A percentile compares a stretch with the other conserved stretches of the same genome.
phyloP scores from a whole-genome alignment of 2,888 invertebrate species.

The Macaria liturata region DNA sequence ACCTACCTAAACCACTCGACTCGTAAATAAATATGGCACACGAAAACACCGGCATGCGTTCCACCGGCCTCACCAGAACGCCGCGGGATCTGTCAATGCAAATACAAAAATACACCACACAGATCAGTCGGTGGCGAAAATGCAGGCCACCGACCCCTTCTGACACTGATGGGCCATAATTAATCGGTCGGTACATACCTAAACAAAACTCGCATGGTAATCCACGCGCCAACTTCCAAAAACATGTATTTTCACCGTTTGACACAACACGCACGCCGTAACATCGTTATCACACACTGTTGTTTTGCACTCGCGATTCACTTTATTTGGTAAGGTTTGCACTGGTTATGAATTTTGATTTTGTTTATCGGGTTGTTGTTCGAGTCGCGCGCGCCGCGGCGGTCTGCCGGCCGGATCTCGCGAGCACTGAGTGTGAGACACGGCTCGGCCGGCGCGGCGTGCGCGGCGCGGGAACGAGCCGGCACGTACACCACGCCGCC shows the following conservation, averaged over 20 bases:
- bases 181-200: conserved; percentile 78
- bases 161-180: conserved; percentile 74
- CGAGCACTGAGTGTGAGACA: conserved; percentile 77
- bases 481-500: conserved; percentile 55
- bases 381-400: conserved; percentile 52
- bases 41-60: neutral
- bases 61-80: neutral
- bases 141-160: conserved; percentile 71
- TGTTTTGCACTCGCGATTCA: conserved; percentile 77
- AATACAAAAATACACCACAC: conserved; percentile 62
- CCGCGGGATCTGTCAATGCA: conserved; percentile 51
- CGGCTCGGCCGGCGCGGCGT: conserved; percentile 70
- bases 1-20: conserved; percentile 58
- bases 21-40: conserved; percentile 48
- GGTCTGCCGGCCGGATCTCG: conserved; percentile 64
- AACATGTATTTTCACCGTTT: conserved; percentile 70
- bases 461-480: conserved; percentile 70
- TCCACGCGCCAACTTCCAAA: conserved; percentile 70
- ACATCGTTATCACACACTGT: conserved; percentile 80
- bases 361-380: conserved; percentile 68
- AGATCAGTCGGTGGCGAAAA: conserved; percentile 60
- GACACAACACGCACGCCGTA: conserved; percentile 79
- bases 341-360: conserved; percentile 81
- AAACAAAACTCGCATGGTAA: conserved; percentile 77
- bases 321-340: conserved; percentile 66